These are phyloP conservation scores for Nothoprocta pentlandii DNA, from an alignment of 2,113 vertebrate species.

Conservation along the genomic window DNA sequence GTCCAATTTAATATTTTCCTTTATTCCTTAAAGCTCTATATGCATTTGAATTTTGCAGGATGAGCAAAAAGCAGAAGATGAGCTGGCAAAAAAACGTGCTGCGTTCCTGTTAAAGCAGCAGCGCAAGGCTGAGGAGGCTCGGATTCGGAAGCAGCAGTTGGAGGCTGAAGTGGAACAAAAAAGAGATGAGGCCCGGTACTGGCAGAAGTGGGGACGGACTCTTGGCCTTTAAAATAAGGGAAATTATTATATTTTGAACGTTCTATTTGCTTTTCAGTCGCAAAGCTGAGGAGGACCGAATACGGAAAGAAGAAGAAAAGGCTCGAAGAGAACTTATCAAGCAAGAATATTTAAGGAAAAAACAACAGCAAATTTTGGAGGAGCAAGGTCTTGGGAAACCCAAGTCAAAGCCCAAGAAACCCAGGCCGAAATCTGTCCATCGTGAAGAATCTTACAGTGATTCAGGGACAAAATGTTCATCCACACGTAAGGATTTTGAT, in stretches of 20 bases:
- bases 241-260: accelerated
- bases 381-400: conserved; percentile 91
- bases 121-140: conserved; percentile 93
- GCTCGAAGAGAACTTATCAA: conserved; percentile 94
- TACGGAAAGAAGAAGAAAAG: conserved; percentile 97
- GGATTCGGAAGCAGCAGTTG: conserved; percentile 88
- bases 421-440: conserved; percentile 90
- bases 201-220: not conserved
- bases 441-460: conserved; percentile 87
- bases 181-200: conserved; percentile 91
- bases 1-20: not conserved
- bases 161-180: conserved; percentile 91
- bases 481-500: conserved; percentile 80
- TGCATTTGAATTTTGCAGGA: conserved; percentile 77
- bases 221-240: accelerated
- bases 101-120: conserved; percentile 95
- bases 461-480: conserved; percentile 84
- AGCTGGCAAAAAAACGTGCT: conserved; percentile 91
- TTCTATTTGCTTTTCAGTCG: conserved; percentile 75
- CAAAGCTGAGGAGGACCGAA: conserved; percentile 93
- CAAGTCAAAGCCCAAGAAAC: conserved; percentile 83
- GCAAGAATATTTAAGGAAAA: conserved; percentile 92
- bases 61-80: conserved; percentile 93
- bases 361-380: conserved; percentile 93
- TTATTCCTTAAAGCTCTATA: accelerated